These are phyloP conservation scores for Lepidostoma basale DNA, from an alignment of 1,140 invertebrate species.

Conservation along the genomic window DNA sequence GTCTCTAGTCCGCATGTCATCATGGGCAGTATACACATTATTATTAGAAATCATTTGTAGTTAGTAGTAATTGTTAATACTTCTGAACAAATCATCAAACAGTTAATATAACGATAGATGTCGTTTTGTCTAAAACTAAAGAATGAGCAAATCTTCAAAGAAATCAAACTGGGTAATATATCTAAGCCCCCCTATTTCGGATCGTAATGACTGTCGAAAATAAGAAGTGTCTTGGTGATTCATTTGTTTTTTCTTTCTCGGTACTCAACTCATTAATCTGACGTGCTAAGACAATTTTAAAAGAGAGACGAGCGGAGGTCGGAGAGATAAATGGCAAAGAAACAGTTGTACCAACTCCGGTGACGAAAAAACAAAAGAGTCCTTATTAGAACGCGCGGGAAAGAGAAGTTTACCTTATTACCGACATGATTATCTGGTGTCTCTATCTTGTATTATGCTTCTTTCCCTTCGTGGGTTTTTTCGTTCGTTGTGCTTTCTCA, in stretches of 20 bases:
- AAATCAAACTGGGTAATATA: no score
- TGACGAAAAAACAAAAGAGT: constrained; percentile 28
- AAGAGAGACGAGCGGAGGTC: not conserved
- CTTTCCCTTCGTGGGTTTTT: not conserved
- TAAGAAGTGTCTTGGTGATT: not conserved
- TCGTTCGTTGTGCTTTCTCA: not conserved
- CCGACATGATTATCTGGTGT: constrained; percentile 24
- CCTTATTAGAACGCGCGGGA: not conserved
- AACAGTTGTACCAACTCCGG: not conserved
- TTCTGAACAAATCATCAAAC: no score
- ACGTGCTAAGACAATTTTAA: not conserved
- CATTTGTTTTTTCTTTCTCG: not conserved
- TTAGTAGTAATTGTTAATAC: no score
- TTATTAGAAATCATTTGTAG: no score
- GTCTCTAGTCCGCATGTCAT: no score
- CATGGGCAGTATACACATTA: no score
- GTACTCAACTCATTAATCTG: not conserved
- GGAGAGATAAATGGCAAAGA: not conserved
- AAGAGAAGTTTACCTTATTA: constrained; percentile 44
- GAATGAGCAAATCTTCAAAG: no score
- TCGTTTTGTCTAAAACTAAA: no score
- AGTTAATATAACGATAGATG: no score
- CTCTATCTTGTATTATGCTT: not conserved
- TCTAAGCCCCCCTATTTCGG: not conserved
- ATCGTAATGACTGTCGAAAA: not conserved